Percentiles rank a stretch among this genome's conserved stretches.
Evolutionary conservation across 2,113 vertebrate species (phyloP).

Genomic region (Zosterops borbonicus): DNA sequence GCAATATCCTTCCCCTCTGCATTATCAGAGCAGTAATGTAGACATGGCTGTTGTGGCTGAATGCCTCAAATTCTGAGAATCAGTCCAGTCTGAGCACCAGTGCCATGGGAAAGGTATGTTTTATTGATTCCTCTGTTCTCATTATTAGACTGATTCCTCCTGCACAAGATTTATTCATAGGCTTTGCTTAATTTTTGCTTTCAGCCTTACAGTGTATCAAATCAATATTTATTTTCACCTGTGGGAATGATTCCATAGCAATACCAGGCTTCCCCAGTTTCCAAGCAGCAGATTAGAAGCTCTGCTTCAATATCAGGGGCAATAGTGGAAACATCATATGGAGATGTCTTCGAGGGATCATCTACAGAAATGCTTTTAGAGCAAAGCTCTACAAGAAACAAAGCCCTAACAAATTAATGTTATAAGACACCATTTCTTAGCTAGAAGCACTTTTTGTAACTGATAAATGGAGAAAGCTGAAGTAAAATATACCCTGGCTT

Average conservation of each 20-base stretch:
- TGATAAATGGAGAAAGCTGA: not conserved
- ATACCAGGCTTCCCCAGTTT: slow-evolving; percentile 70
- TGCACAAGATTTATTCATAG: not conserved
- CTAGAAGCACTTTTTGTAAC: not conserved
- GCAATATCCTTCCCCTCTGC: not conserved
- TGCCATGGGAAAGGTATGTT: not conserved
- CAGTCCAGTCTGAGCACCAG: not conserved
- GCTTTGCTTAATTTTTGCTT: slow-evolving; percentile 9
- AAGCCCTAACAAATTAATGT: not conserved
- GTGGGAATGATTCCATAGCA: slow-evolving; percentile 74
- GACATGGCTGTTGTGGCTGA: not conserved
- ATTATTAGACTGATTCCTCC: not conserved
- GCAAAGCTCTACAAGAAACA: slow-evolving; percentile 66
- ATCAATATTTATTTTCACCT: slow-evolving; percentile 67
- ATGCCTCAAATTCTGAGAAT: not conserved
- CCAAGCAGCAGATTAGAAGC: slow-evolving; percentile 74
- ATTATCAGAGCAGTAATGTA: not conserved
- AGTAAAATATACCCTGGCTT: not conserved
- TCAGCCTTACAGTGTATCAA: not conserved
- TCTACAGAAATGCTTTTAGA: slow-evolving; percentile 69
- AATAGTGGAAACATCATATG: slow-evolving; percentile 71
- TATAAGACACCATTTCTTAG: not conserved
- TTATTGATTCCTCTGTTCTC: not conserved
- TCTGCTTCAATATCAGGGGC: slow-evolving; percentile 76
- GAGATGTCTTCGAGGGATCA: slow-evolving; percentile 57